Evolutionary conservation across 1,140 invertebrate species (phyloP), one percentile per base, ranked within the genome.

Genomic region (Dinothrombium tinctorium): DNA sequence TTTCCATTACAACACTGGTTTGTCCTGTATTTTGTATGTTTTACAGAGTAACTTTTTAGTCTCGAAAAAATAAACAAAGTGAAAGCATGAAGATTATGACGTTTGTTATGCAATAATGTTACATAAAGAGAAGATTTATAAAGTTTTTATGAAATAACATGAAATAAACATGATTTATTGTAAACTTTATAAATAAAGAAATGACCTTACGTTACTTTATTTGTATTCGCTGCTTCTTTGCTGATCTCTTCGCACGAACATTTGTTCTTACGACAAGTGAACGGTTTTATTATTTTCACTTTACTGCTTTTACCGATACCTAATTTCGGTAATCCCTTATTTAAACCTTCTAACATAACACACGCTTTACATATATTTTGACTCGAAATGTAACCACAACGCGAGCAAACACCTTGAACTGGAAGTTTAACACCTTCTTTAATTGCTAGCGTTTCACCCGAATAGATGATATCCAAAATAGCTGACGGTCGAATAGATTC

Each of bases 381-480:
- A 51, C 87, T 94, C 2, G 89, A 95, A 3, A 96, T 79, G 62
- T 87, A 95, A 24, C 81, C 76, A 63, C 92, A 99, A 40, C 76
- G 65, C 14, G 60, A 62, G 62, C 92, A 98, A 6, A 47, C 53
- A 26, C 76, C 71, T 54, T 79, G 70, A 22, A 68, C 66, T 0
- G 86, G 86, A 51, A 89, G 65, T 54, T 76, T 76, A 0, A 82
- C 68, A 37, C 67, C 70, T 51, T 78, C 74, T 55, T 80, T 80
- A 4, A 92, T 67, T 42, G 69, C 66, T 48, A 96, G 56, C 49
- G 71, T 72, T 66, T 96, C 89, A 41, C 87, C 87, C 50, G 89
- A 95, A 62, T 90, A 79, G 50, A 99, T 89, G 33, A 99, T 89
- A 58, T 96, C 89, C 23, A 95, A 78, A 36, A 99, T 96, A 11